These are phyloP conservation scores for Eupithecia pulchellata DNA, from an alignment of 2,888 invertebrate species.

Conservation along the genomic window DNA sequence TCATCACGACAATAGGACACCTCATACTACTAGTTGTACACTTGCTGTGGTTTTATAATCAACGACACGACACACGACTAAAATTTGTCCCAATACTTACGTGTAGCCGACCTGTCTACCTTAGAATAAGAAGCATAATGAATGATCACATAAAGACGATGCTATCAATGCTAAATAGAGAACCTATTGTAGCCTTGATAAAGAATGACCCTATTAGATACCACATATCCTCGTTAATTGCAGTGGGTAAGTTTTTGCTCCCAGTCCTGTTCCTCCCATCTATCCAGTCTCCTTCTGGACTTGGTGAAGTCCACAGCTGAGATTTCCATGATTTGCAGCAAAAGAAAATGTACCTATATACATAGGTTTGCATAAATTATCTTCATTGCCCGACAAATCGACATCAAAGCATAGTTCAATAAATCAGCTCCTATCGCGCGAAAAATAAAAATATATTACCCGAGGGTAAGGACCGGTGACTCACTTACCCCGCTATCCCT, in stretches of 20 bases:
- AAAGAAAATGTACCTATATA: not conserved
- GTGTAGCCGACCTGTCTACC: not conserved
- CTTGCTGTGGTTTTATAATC: not conserved
- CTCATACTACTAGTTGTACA: not conserved
- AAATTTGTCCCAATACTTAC: not conserved
- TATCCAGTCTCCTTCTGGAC: not conserved
- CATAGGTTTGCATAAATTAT: not conserved
- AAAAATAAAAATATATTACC: constrained; percentile 55
- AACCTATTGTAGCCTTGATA: not conserved
- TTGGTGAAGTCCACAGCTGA: not conserved
- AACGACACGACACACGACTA: constrained; percentile 1
- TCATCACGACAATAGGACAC: constrained; percentile 12
- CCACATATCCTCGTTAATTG: not conserved
- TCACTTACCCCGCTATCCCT: constrained; percentile 50
- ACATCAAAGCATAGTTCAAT: constrained; percentile 34
- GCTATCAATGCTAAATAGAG: not conserved
- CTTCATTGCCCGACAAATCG: constrained; percentile 30
- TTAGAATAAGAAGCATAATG: not conserved
- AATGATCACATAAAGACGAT: not conserved
- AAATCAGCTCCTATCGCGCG: constrained; percentile 40
- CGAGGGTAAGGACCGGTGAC: constrained; percentile 77
- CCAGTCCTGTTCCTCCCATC: not conserved
- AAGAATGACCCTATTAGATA: not conserved
- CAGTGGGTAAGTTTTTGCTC: not conserved
- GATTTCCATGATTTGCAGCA: not conserved